phyloP scores from a whole-genome alignment of 2,113 vertebrate genomes.

The Uropsilus gracilis region DNA sequence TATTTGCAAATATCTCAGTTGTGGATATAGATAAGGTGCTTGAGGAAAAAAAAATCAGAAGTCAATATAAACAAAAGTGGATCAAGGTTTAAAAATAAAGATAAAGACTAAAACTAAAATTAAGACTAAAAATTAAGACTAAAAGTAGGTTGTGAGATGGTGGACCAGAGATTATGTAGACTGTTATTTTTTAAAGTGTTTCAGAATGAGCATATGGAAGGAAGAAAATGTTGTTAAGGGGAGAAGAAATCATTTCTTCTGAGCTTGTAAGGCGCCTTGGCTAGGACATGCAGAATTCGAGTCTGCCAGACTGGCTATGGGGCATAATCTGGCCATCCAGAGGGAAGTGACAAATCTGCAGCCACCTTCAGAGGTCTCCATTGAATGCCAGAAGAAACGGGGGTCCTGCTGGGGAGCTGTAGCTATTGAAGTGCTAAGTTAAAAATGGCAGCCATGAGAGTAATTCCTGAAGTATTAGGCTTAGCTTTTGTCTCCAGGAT shows the following conservation, averaged over 20 bases:
- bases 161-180: background rate
- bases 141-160: background rate
- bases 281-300: background rate
- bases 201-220: background rate
- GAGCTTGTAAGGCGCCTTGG: background rate
- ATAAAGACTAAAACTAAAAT: background rate
- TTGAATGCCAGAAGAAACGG: background rate
- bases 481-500: slow-evolving; percentile 59
- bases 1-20: background rate
- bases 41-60: background rate
- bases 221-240: background rate
- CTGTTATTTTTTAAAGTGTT: background rate
- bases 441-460: slow-evolving; percentile 53
- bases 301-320: background rate
- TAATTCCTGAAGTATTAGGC: slow-evolving; percentile 44
- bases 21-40: background rate
- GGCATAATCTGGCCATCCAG: background rate
- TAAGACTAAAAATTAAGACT: background rate
- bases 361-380: background rate
- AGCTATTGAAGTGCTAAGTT: background rate
- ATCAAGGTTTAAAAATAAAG: background rate
- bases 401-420: background rate
- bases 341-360: background rate
- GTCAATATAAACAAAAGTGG: background rate
- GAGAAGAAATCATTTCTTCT: background rate